Conservation (phyloP, 2,888 invertebrate species). For the Dastarcus helophoroides region DNA sequence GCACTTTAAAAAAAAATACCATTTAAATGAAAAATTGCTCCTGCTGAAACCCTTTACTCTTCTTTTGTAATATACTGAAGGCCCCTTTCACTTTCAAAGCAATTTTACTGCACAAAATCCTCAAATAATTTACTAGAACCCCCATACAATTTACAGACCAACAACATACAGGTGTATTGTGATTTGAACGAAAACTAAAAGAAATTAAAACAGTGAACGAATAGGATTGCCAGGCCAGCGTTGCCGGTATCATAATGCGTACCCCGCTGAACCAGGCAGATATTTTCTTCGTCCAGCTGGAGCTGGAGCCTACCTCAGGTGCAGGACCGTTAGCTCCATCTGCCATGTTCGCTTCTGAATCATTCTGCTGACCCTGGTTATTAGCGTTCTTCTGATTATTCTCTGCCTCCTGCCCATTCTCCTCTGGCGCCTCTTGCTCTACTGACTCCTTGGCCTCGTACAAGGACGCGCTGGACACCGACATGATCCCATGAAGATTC, state of each 20-base stretch:
- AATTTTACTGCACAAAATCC: no score
- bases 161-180: background rate
- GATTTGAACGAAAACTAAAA: background rate
- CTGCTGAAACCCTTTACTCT: no score
- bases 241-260: constrained; percentile 32
- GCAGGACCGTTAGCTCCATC: constrained; percentile 27
- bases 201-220: constrained; percentile 13
- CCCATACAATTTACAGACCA: no score
- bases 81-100: no score
- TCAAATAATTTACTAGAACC: no score
- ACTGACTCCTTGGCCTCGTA: constrained; percentile 57
- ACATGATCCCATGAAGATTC: constrained; percentile 87
- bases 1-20: no score
- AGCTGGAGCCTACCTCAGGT: constrained; percentile 38
- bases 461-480: constrained; percentile 74
- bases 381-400: constrained; percentile 37
- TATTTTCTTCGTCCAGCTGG: constrained; percentile 40
- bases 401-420: constrained; percentile 27
- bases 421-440: constrained; percentile 20
- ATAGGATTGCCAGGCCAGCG: constrained; percentile 27
- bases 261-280: constrained; percentile 41
- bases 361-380: constrained; percentile 31
- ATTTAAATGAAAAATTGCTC: no score
- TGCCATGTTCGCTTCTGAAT: constrained; percentile 35
- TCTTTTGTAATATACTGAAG: no score